Percentiles rank a stretch among this genome's conserved stretches.
phyloP scores from a whole-genome alignment of 2,888 invertebrate genomes.

The Lithophane socia region DNA sequence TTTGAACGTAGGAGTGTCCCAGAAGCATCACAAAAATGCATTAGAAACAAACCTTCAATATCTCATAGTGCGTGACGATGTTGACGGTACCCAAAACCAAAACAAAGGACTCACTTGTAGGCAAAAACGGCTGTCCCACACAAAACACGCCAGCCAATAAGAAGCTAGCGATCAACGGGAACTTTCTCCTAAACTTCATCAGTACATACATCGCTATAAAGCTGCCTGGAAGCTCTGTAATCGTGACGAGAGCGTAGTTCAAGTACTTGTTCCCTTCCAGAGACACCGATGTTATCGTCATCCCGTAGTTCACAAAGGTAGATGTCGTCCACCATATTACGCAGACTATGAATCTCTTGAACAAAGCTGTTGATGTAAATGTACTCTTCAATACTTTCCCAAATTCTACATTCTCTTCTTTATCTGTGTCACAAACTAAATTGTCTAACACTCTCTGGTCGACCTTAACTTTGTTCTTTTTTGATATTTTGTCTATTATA shows the following conservation, averaged over 20 bases:
- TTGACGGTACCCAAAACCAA: background rate
- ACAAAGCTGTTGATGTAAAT: conserved; percentile 76
- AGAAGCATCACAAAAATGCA: background rate
- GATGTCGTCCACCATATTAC: conserved; percentile 91
- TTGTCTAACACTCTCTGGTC: conserved; percentile 74
- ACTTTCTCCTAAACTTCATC: conserved; percentile 89
- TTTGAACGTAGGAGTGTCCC: background rate
- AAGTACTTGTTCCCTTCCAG: conserved; percentile 94
- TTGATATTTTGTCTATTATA: conserved; percentile 91
- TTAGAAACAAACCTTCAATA: background rate
- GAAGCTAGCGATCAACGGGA: conserved; percentile 89
- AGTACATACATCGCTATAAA: conserved; percentile 89
- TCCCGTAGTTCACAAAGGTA: conserved; percentile 94
- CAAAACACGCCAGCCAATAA: conserved; percentile 90
- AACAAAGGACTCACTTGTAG: conserved; percentile 82
- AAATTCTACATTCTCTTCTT: conserved; percentile 70
- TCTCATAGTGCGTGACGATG: background rate
- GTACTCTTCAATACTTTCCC: conserved; percentile 76
- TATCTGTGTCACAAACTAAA: conserved; percentile 67
- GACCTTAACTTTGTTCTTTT: conserved; percentile 79
- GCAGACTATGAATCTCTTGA: conserved; percentile 82
- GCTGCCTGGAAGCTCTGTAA: conserved; percentile 91
- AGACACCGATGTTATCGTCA: conserved; percentile 93
- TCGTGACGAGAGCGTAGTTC: conserved; percentile 92
- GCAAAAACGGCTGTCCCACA: conserved; percentile 90